These are phyloP conservation scores for Pandemis heparana DNA, from an alignment of 2,888 invertebrate species.

Conservation along the genomic window DNA sequence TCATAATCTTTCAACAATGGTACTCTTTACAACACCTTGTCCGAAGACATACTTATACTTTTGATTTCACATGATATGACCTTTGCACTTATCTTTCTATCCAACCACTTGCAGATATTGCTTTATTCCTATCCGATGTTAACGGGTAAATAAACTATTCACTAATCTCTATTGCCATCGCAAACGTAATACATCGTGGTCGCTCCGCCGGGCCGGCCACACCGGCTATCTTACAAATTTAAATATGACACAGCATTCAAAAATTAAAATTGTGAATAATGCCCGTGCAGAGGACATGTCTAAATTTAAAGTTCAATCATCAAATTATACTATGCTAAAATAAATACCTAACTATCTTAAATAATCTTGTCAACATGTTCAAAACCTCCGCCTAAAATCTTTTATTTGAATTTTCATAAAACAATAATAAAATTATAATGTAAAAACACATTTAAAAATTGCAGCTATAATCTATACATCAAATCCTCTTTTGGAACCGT, in stretches of 20 bases:
- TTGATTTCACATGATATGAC: slow-evolving; percentile 83
- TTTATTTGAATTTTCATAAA: slow-evolving; percentile 81
- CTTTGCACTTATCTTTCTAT: slow-evolving; percentile 72
- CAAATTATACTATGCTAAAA: slow-evolving; percentile 84
- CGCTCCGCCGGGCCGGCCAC: slow-evolving; percentile 44
- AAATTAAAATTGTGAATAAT: slow-evolving; percentile 63
- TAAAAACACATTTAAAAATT: slow-evolving; percentile 85
- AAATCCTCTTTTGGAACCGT: slow-evolving; percentile 81
- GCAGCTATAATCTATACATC: slow-evolving; percentile 83
- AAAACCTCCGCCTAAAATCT: slow-evolving; percentile 82
- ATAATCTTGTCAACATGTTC: slow-evolving; percentile 84
- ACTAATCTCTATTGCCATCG: slow-evolving; percentile 48
- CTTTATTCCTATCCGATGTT: slow-evolving; percentile 66
- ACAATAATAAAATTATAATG: slow-evolving; percentile 86
- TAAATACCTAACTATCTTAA: slow-evolving; percentile 86
- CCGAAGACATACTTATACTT: slow-evolving; percentile 64
- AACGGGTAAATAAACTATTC: slow-evolving; percentile 56
- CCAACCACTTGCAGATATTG: slow-evolving; percentile 72
- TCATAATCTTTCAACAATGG: slow-evolving; percentile 63
- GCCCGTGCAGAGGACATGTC: slow-evolving; percentile 66
- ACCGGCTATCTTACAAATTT: slow-evolving; percentile 64
- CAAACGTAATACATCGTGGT: slow-evolving; percentile 25
- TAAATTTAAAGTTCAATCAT: slow-evolving; percentile 69
- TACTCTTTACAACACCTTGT: slow-evolving; percentile 69
- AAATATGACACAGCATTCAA: slow-evolving; percentile 77